phyloP scores from a whole-genome alignment of 2,113 vertebrate species.

The Psittacara wagleri region DNA sequence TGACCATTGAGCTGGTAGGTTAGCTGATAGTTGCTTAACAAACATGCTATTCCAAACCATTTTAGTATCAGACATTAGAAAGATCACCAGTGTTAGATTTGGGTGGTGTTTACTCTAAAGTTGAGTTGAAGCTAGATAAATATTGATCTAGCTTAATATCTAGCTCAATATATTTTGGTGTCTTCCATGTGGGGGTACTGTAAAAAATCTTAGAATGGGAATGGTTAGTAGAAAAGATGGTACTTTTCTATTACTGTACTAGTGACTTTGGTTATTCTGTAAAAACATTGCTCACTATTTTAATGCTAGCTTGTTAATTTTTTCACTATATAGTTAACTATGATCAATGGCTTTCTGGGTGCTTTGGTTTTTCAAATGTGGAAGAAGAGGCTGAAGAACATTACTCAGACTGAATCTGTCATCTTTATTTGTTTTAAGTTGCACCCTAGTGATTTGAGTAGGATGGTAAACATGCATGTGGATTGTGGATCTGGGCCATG shows the following conservation, averaged over 20 bases:
- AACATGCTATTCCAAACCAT: accelerated
- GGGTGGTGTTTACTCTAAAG: background rate
- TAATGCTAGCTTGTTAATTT: background rate
- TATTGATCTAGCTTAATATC: background rate
- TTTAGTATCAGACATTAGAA: background rate
- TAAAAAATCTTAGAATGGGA: background rate
- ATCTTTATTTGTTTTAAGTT: slow-evolving; percentile 1
- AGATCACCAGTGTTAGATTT: background rate
- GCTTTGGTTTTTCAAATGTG: background rate
- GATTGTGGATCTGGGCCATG: background rate
- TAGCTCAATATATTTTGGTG: background rate
- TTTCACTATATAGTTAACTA: background rate
- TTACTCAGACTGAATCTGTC: background rate
- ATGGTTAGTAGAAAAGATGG: background rate
- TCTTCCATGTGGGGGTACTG: background rate
- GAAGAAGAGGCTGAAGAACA: background rate
- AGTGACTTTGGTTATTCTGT: background rate
- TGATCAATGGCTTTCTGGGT: background rate
- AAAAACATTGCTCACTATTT: background rate
- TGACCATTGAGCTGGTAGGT: background rate
- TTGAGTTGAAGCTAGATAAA: background rate
- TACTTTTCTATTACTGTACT: background rate
- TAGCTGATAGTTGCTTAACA: background rate
- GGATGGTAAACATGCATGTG: background rate
- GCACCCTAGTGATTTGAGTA: background rate